phyloP scores from a whole-genome alignment of 1,140 invertebrate species.

The Oryctes rhinoceros region DNA sequence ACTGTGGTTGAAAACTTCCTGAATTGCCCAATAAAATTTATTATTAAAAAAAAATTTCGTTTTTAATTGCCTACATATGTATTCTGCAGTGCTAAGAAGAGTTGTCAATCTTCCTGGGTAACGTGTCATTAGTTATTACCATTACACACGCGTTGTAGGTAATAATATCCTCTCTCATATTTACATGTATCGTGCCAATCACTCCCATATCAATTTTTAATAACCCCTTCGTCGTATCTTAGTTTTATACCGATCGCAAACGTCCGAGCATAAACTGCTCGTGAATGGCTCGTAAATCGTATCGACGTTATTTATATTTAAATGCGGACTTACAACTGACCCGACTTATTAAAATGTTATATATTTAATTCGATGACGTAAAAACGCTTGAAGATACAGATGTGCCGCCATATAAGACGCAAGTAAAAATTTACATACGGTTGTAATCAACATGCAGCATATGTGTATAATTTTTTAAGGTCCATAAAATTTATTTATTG shows the following conservation, averaged over 20 bases:
- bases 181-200: constrained; percentile 19
- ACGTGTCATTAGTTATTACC: no score
- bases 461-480: neutral
- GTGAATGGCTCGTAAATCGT: constrained; percentile 11
- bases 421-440: constrained; percentile 30
- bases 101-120: no score
- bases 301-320: constrained; percentile 11
- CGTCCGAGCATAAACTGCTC: constrained; percentile 3
- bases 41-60: no score
- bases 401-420: constrained; percentile 19
- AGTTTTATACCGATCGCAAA: neutral
- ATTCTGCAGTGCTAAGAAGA: no score
- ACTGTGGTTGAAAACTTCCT: no score
- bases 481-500: neutral
- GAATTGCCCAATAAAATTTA: no score
- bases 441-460: neutral
- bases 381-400: constrained; percentile 22
- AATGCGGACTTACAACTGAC: neutral
- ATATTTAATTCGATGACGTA: constrained; percentile 27
- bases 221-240: neutral
- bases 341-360: constrained; percentile 34
- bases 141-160: neutral
- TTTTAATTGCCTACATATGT: no score
- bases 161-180: neutral
- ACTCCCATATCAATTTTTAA: neutral